A percentile compares a stretch with the other conserved stretches of the same genome.
phyloP scores from a whole-genome alignment of 2,113 vertebrate species.

The Odocoileus virginianus region DNA sequence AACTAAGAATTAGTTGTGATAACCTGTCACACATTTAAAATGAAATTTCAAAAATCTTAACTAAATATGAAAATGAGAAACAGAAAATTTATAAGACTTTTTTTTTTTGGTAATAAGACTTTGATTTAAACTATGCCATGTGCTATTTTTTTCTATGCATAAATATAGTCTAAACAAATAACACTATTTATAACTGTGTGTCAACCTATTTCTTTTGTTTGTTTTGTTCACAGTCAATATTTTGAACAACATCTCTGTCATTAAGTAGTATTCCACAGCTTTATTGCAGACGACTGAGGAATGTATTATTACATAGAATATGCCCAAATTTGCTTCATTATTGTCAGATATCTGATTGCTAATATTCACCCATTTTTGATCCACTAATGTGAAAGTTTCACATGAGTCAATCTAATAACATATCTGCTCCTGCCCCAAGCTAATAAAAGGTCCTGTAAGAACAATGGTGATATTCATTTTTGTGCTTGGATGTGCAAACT shows the following conservation, averaged over 20 bases:
- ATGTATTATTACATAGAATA: background rate
- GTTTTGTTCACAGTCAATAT: background rate
- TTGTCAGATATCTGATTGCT: background rate
- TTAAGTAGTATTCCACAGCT: background rate
- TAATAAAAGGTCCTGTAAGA: background rate
- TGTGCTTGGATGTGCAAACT: background rate
- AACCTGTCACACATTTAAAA: background rate
- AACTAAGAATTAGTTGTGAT: background rate
- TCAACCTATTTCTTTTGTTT: background rate
- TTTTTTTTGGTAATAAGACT: background rate
- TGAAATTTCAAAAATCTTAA: background rate
- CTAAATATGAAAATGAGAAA: background rate
- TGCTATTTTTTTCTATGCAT: background rate
- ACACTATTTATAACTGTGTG: background rate
- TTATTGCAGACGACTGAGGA: background rate
- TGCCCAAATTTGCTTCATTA: background rate
- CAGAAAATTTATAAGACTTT: background rate
- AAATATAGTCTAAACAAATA: constrained; percentile 34
- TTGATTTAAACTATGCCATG: background rate
- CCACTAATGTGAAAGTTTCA: background rate
- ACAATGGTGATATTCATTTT: too few relatives aligned
- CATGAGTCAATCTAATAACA: background rate
- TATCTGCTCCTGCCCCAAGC: background rate
- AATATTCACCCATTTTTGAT: background rate
- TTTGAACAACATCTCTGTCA: background rate